These are phyloP conservation scores for Riparia riparia DNA, from an alignment of 2,113 vertebrate species.

Conservation along the genomic window DNA sequence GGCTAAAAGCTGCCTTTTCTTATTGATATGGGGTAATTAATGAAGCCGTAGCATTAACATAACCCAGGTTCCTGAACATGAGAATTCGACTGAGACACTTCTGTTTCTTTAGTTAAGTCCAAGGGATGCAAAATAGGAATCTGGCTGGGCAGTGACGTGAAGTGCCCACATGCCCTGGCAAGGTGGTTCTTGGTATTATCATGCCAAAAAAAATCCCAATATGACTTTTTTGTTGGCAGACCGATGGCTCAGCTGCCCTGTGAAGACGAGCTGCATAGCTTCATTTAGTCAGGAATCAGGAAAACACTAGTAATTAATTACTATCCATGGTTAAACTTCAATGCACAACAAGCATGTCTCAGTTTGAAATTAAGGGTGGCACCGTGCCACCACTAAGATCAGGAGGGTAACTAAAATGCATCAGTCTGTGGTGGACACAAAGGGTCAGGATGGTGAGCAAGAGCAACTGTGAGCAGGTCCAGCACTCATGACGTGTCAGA, in stretches of 20 bases:
- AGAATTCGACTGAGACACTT: conserved; percentile 59
- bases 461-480: not conserved
- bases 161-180: not conserved
- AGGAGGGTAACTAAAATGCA: not conserved
- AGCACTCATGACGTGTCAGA: not conserved
- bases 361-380: not conserved
- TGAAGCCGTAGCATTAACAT: conserved; percentile 76
- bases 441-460: not conserved
- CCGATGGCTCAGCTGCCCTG: not conserved
- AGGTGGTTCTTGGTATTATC: not conserved
- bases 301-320: not conserved
- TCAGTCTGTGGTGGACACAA: not conserved
- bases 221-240: not conserved
- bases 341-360: not conserved
- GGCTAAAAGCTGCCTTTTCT: conserved; percentile 78
- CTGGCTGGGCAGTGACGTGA: not conserved
- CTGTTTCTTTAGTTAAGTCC: not conserved
- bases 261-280: not conserved
- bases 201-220: not conserved
- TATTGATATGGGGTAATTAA: conserved; percentile 82
- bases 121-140: not conserved
- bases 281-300: conserved; percentile 7
- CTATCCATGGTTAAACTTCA: not conserved
- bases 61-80: conserved; percentile 71
- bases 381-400: not conserved